Evolutionary conservation across 2,888 invertebrate genomes (phyloP), one percentile per base, ranked within the genome.

Genomic region (Galerucella calmariensis): DNA sequence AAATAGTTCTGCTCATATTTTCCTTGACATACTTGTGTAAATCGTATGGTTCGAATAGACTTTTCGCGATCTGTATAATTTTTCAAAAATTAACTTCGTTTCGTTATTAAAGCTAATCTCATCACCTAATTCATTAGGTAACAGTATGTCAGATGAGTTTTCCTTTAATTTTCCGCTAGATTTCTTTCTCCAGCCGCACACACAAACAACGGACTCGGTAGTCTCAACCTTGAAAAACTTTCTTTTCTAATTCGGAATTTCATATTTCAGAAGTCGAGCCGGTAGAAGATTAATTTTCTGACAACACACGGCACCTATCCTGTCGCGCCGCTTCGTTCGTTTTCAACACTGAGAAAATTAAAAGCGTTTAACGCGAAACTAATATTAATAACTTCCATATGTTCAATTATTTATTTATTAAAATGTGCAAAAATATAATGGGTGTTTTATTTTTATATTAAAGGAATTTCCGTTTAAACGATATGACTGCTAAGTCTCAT

Each of bases 211-310:
- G 41, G 20, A 20, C 41, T 62, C 62, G 62, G 62, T 62, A 14
- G 63, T 65, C n/a, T 44, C 63, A 46, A 65, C 63, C 63, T 46
- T 65, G 46, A 65, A 69, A 69, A 72, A 72, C 58, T 48, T 67
- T 66, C 69, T 69, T 67, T 72, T 72, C 68, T 72, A 66, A 75
- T 69, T 68, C 48, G 65, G 67, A 67, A 75, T 72, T 74, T 75
- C 72, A 77, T 74, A 77, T 75, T 74, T 75, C 75, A 75, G 62
- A n/a, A 66, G 63, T 65, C 69, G 71, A 74, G 72, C 63, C 73
- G 75, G 75, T 74, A 68, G 75, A 75, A 78, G 74, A 79, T 79
- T 79, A 79, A 79, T 79, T 78, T 79, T 75, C 78, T 77, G 77
- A 65, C 72, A 61, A 66, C 76, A 61, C 66, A 67, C 76, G 73